Evolutionary conservation across 2,888 invertebrate genomes (phyloP).

Genomic region (Malthinus flaveolus): DNA sequence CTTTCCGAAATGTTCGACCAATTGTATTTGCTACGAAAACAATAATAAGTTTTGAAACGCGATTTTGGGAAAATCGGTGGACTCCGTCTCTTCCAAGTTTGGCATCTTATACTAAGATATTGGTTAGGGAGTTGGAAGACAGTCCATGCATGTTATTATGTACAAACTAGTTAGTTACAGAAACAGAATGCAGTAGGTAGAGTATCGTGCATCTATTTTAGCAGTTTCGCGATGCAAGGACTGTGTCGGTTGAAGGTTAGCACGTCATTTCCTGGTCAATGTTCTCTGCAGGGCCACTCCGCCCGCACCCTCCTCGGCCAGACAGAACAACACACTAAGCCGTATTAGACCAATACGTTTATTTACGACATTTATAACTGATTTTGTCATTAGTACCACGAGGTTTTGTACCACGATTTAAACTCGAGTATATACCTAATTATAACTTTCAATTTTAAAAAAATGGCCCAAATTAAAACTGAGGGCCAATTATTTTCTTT

Average conservation of each 20-base stretch:
- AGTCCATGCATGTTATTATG: not conserved
- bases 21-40: not conserved
- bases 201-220: slow-evolving; percentile 31
- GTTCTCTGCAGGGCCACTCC: slow-evolving; percentile 37
- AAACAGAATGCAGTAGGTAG: slow-evolving; percentile 31
- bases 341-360: slow-evolving; percentile 28
- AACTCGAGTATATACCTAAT: no score
- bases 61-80: no score
- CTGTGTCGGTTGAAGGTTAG: slow-evolving; percentile 35
- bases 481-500: no score
- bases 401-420: no score
- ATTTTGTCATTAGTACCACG: not conserved
- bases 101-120: no score
- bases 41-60: no score
- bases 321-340: slow-evolving; percentile 30
- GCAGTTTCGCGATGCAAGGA: slow-evolving; percentile 33
- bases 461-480: no score
- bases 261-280: slow-evolving; percentile 46
- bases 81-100: no score
- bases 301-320: slow-evolving; percentile 29
- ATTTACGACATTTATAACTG: slow-evolving; percentile 21
- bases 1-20: not conserved
- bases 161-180: slow-evolving; percentile 13
- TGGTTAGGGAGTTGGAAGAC: no score
- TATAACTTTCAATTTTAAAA: no score